phyloP scores from a whole-genome alignment of 2,797 vertebrate species.

The Poeciliopsis gracilis region DNA sequence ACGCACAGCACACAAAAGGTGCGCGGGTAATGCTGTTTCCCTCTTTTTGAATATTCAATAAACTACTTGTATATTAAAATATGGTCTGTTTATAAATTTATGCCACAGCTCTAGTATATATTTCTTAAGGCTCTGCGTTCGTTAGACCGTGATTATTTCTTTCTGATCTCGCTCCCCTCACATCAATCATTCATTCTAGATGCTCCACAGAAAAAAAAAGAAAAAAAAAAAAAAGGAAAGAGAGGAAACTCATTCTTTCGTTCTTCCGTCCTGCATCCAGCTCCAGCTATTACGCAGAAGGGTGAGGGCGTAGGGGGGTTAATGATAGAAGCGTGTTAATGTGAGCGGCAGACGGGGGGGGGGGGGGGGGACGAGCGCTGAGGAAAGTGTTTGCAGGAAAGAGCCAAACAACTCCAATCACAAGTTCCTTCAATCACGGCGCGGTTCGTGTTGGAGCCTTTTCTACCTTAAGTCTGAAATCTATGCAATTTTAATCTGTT shows the following conservation, averaged over 20 bases:
- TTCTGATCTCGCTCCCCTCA: constrained; percentile 69
- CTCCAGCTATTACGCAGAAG: constrained; percentile 57
- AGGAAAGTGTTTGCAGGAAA: constrained; percentile 56
- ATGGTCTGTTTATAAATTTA: constrained; percentile 73
- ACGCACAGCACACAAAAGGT: constrained; percentile 22
- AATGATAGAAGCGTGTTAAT: constrained; percentile 77
- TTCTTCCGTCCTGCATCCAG: constrained; percentile 50
- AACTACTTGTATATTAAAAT: constrained; percentile 77
- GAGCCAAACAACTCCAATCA: constrained; percentile 74
- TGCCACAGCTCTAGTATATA: constrained; percentile 71
- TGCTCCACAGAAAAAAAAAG: constrained; percentile 45
- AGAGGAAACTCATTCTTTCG: constrained; percentile 55
- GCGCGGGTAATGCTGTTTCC: constrained; percentile 54
- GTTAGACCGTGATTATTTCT: constrained; percentile 79
- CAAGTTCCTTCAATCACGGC: constrained; percentile 76
- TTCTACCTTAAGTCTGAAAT: constrained; percentile 81
- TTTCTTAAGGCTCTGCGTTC: constrained; percentile 70
- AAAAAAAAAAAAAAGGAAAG: background rate
- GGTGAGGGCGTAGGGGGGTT: constrained; percentile 52
- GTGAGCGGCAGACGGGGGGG: constrained; percentile 47
- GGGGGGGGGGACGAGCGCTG: constrained; percentile 11
- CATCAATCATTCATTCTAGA: constrained; percentile 80
- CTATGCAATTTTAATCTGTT: constrained; percentile 83
- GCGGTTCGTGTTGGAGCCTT: constrained; percentile 79
- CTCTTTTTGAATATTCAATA: constrained; percentile 70